Evolutionary conservation across 2,113 vertebrate genomes (phyloP), one percentile per base, ranked within the genome.

Genomic region (Dendrocopos noguchii): DNA sequence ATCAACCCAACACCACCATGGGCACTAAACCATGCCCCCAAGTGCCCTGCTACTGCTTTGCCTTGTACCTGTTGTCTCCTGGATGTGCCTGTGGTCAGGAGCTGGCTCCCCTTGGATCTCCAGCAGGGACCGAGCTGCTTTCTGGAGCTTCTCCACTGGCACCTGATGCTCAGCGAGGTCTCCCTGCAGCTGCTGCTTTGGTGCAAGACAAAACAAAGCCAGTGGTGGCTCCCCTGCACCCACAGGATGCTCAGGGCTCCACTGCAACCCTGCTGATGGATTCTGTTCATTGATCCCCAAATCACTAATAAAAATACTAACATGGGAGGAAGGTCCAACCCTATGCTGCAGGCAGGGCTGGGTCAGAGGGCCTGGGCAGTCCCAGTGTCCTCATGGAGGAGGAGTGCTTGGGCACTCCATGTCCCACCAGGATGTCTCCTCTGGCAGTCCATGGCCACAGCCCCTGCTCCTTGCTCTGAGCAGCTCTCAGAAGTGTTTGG

Each of bases 141-240:
- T 98, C 97, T 98, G 98, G n/a, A 99, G 98, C 94, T 98, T 99
- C 96, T 99, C 98, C 96, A 99, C 97, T n/a, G 98, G 98, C 77
- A 99, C 98, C 14, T 98, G 98, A 63, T 98, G 98, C 91, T 99
- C 99, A 12, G 98, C 98, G 84, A 99, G 95, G 84, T 99, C 98
- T 52, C 98, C 98, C 92, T 99, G 99, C 84, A 99, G 95, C 77
- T 98, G 96, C 99, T 99, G 92, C 64, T 91, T 88, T 4, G 88
- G 92, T 75, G 91, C 11, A 7, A 83, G 68, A 77, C 2, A 79
- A 82, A 29, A 20, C n/a, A 80, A 68, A 61, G 42, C 90, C 79
- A 75, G n/a, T 3, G 5, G 29, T 5, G 68, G 34, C 10, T 24
- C 28, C 59, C 27, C 11, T 28, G 24, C 7, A 1, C 21, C 50